Evolutionary conservation across 1,140 invertebrate species (phyloP).

Genomic region (Zaprionus lachaisei): DNA sequence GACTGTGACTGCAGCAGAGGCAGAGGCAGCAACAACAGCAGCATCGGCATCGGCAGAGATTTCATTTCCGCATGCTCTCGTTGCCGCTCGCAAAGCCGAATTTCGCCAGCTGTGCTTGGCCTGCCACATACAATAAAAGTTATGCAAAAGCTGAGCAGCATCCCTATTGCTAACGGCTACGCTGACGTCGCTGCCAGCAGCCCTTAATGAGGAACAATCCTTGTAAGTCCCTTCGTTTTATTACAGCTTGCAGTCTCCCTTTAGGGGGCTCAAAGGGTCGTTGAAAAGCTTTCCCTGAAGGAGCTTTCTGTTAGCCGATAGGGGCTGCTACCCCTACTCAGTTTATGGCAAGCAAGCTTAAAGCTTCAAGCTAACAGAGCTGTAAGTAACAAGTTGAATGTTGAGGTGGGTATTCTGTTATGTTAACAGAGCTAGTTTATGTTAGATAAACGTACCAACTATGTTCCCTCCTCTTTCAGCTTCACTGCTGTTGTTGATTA

Average conservation of each 20-base stretch:
- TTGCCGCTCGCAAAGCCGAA: constrained; percentile 48
- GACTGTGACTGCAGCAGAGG: constrained; percentile 9
- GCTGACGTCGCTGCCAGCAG: constrained; percentile 40
- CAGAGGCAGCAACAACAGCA: not conserved
- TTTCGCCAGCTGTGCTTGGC: constrained; percentile 56
- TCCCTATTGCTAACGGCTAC: constrained; percentile 1
- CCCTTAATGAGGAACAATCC: constrained; percentile 53
- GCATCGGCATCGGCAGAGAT: constrained; percentile 16
- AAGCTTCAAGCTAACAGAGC: constrained; percentile 20
- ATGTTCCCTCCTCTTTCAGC: too few species aligned
- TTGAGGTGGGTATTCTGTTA: not conserved
- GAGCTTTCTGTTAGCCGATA: constrained; percentile 25
- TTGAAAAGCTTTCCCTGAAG: constrained; percentile 5
- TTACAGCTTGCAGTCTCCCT: constrained; percentile 9
- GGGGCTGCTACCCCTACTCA: constrained; percentile 21
- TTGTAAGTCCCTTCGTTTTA: constrained; percentile 26
- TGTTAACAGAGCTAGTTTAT: not conserved
- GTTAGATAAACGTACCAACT: not conserved
- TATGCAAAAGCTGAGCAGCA: constrained; percentile 69
- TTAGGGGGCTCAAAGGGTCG: constrained; percentile 15
- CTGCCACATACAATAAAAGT: constrained; percentile 72
- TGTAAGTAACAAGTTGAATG: not conserved
- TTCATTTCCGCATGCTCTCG: constrained; percentile 42
- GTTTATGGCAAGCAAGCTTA: constrained; percentile 32
- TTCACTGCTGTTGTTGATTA: too few species aligned